Evolutionary conservation across 2,113 vertebrate genomes (phyloP).

Genomic region (Spilogale gracilis): DNA sequence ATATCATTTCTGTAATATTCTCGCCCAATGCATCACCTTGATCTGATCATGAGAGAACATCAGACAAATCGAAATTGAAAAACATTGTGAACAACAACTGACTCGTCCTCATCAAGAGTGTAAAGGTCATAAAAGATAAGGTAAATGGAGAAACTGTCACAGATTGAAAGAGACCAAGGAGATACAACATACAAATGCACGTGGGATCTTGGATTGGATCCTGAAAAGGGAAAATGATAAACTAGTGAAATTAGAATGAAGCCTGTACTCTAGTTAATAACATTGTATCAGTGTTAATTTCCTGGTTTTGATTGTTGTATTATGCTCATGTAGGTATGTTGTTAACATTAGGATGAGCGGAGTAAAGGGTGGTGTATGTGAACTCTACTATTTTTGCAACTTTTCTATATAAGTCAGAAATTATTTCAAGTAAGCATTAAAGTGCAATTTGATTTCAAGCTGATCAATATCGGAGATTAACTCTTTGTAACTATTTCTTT

Average conservation of each 20-base stretch:
- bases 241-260: neutral
- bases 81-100: neutral
- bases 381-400: neutral
- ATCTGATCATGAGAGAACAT: neutral
- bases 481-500: neutral
- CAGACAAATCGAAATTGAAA: neutral
- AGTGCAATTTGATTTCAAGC: neutral
- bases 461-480: neutral
- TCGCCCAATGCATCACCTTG: neutral
- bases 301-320: neutral
- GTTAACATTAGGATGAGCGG: neutral
- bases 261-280: neutral
- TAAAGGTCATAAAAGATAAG: neutral
- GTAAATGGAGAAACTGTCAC: neutral
- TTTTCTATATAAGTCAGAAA: neutral
- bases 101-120: neutral
- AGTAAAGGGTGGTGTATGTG: neutral
- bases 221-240: neutral
- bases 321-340: neutral
- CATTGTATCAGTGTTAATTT: neutral
- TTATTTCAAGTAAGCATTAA: conserved; percentile 48
- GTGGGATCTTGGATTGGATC: neutral
- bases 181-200: neutral
- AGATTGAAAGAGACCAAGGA: neutral
- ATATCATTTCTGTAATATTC: neutral